Evolutionary conservation across 1,140 invertebrate genomes (phyloP).

Genomic region (Matsumurasca onukii): DNA sequence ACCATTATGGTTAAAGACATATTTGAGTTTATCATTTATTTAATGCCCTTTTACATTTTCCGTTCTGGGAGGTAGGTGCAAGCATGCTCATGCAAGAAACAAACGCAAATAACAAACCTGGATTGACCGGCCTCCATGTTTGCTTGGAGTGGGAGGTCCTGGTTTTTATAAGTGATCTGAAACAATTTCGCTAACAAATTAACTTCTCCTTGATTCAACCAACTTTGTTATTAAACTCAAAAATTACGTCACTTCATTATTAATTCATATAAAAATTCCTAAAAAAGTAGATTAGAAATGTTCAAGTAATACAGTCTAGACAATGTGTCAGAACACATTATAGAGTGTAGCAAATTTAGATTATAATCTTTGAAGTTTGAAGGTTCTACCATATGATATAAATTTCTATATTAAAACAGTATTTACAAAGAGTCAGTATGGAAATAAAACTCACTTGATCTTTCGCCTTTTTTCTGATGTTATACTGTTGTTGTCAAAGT

Average conservation of each 20-base stretch:
- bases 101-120: slow-evolving; percentile 47
- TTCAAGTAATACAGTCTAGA: background rate
- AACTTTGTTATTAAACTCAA: slow-evolving; percentile 17
- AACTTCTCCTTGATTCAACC: slow-evolving; percentile 34
- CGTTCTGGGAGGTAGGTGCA: too few species aligned
- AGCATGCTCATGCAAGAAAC: background rate
- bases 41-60: background rate
- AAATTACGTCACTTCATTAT: background rate
- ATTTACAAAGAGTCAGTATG: too few species aligned
- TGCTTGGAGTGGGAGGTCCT: slow-evolving; percentile 79
- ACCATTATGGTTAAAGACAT: background rate
- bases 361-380: too few species aligned
- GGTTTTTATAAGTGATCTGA: slow-evolving; percentile 74
- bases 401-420: too few species aligned
- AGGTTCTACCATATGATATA: too few species aligned
- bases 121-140: slow-evolving; percentile 72
- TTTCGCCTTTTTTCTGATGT: too few species aligned
- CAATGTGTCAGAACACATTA: background rate
- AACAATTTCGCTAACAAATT: slow-evolving; percentile 42
- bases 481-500: too few species aligned
- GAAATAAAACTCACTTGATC: too few species aligned
- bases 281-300: background rate
- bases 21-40: background rate
- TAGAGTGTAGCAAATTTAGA: too few species aligned
- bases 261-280: background rate